phyloP scores from a whole-genome alignment of 2,888 invertebrate species.

The Himalopsyche japonica region DNA sequence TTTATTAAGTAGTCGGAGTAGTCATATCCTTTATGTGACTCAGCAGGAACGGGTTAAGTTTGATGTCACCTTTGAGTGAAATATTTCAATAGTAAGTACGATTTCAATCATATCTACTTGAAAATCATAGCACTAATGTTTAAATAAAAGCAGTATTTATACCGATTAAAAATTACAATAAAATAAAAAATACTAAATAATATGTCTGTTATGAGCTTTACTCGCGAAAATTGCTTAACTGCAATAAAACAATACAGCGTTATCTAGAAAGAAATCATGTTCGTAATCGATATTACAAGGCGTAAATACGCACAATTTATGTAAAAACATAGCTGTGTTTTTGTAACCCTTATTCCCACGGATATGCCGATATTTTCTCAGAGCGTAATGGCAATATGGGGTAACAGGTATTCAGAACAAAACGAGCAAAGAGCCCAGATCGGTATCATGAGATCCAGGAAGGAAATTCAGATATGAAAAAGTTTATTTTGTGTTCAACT shows the following conservation, averaged over 20 bases:
- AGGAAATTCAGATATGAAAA: neutral
- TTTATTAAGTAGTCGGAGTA: too few relatives aligned
- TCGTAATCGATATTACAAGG: neutral
- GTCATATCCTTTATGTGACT: too few relatives aligned
- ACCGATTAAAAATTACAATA: too few relatives aligned
- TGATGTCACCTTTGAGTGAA: too few relatives aligned
- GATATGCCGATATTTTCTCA: neutral
- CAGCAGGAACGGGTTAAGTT: too few relatives aligned
- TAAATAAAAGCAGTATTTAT: too few relatives aligned
- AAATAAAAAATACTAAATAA: too few relatives aligned
- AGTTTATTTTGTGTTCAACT: neutral
- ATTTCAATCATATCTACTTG: too few relatives aligned
- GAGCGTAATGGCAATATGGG: slow-evolving; percentile 3
- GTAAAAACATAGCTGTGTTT: neutral
- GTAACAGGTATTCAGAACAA: slow-evolving; percentile 10
- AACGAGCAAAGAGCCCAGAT: neutral
- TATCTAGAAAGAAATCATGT: neutral
- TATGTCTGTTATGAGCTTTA: too few relatives aligned
- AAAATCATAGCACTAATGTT: too few relatives aligned
- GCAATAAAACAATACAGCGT: neutral
- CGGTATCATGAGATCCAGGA: neutral
- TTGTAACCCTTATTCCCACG: neutral
- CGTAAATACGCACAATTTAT: neutral
- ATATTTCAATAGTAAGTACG: too few relatives aligned
- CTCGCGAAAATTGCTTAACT: neutral